Conservation (phyloP, 2,113 vertebrate genomes). For the Furnarius figulus region DNA sequence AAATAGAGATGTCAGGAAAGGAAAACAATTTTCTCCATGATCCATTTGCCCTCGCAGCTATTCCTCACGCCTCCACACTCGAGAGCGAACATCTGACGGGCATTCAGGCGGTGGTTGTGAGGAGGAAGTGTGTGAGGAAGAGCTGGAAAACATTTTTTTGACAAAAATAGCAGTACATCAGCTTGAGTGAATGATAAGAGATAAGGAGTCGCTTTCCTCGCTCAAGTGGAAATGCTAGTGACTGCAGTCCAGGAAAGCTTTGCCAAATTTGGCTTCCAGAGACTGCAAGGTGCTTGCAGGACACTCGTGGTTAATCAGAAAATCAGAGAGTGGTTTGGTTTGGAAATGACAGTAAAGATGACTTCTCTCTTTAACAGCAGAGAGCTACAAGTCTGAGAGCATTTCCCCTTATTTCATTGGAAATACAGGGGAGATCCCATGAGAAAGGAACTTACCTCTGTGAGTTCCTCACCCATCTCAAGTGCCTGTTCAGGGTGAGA, state of each 20-base stretch:
- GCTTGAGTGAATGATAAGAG: neutral
- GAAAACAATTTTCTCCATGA: neutral
- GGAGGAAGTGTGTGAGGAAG: neutral
- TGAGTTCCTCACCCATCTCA: neutral
- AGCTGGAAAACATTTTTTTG: neutral
- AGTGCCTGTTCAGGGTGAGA: neutral
- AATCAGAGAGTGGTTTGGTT: neutral
- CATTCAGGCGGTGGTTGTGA: fast-evolving
- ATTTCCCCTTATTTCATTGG: neutral
- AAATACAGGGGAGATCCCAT: fast-evolving
- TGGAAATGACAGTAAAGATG: neutral
- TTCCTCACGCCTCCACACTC: neutral
- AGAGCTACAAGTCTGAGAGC: neutral
- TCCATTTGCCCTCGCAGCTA: neutral
- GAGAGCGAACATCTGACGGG: neutral
- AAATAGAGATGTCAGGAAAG: constrained; percentile 18
- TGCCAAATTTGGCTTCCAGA: neutral
- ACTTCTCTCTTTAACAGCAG: neutral
- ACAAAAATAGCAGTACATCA: neutral
- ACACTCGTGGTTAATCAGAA: neutral
- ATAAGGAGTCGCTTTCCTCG: neutral
- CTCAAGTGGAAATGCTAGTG: neutral
- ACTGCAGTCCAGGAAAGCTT: neutral
- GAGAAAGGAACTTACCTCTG: neutral
- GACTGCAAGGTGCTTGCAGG: neutral